Evolutionary conservation across 1,140 invertebrate genomes (phyloP).

Genomic region (Neodiprion pinetum): DNA sequence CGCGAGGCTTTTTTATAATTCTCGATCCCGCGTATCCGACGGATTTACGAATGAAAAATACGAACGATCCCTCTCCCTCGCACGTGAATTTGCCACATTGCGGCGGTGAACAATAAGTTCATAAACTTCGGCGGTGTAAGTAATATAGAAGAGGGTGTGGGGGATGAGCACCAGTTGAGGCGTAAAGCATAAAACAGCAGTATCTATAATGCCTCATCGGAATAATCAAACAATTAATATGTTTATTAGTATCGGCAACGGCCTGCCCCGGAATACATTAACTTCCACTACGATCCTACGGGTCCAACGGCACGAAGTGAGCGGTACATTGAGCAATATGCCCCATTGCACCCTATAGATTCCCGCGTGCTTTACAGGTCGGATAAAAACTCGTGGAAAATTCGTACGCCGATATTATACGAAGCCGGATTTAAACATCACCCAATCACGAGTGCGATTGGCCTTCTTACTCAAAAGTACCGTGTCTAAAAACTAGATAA

Average conservation of each 20-base stretch:
- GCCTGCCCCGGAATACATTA: conserved; percentile 39
- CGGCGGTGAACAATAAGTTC: conserved; percentile 25
- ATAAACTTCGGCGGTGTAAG: conserved; percentile 20
- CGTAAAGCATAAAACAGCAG: conserved; percentile 37
- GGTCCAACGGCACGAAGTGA: not conserved
- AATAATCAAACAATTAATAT: conserved; percentile 51
- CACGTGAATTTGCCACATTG: not conserved
- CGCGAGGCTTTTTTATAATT: not conserved
- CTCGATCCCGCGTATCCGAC: not conserved
- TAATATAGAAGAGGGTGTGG: conserved; percentile 20
- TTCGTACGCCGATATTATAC: no score
- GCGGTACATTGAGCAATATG: conserved; percentile 4
- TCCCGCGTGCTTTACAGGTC: not conserved
- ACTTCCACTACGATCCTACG: conserved; percentile 9
- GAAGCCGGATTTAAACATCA: no score
- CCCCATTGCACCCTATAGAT: not conserved
- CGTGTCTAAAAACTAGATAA: no score
- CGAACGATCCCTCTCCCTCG: not conserved
- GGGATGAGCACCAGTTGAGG: conserved; percentile 31
- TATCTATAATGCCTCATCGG: conserved; percentile 39
- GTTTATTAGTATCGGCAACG: conserved; percentile 48
- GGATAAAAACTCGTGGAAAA: not conserved
- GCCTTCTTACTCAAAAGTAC: no score
- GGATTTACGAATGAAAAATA: not conserved
- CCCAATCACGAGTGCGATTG: no score